phyloP scores from a whole-genome alignment of 2,113 vertebrate species.

The Sialia sialis region DNA sequence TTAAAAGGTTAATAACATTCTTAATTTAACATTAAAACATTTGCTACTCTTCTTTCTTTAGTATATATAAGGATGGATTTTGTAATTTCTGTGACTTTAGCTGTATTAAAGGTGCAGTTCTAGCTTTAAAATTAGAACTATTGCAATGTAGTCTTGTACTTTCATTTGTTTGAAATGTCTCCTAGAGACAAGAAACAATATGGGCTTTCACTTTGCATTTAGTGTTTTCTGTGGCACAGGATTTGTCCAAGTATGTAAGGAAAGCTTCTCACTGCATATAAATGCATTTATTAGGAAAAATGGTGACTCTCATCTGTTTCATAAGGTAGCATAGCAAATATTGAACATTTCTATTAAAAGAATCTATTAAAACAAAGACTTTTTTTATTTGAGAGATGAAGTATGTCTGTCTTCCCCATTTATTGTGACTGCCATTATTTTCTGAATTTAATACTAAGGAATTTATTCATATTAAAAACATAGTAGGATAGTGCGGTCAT shows the following conservation, averaged over 20 bases:
- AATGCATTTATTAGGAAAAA: not conserved
- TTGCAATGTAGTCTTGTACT: not conserved
- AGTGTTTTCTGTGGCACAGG: not conserved
- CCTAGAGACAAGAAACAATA: not conserved
- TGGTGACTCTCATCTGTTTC: not conserved
- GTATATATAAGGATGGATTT: not conserved
- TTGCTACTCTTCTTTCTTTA: not conserved
- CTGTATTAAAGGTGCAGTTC: not conserved
- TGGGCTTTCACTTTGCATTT: not conserved
- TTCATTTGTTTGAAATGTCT: not conserved
- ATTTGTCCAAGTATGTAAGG: not conserved
- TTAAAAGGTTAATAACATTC: not conserved
- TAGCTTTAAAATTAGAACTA: not conserved
- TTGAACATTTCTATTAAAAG: not conserved
- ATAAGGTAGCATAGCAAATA: not conserved
- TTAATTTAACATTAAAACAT: not conserved
- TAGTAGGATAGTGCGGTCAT: rapidly evolving
- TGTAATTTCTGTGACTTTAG: not conserved
- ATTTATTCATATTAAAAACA: not conserved
- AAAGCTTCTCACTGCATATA: not conserved
- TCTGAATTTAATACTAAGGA: not conserved
- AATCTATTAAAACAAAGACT: rapidly evolving
- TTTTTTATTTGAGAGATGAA: not conserved
- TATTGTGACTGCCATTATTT: not conserved
- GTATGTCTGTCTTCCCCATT: not conserved